A percentile compares a stretch with the other conserved stretches of the same genome.
Evolutionary conservation across 2,888 invertebrate species (phyloP).

Genomic region (Odontomyia ornata): DNA sequence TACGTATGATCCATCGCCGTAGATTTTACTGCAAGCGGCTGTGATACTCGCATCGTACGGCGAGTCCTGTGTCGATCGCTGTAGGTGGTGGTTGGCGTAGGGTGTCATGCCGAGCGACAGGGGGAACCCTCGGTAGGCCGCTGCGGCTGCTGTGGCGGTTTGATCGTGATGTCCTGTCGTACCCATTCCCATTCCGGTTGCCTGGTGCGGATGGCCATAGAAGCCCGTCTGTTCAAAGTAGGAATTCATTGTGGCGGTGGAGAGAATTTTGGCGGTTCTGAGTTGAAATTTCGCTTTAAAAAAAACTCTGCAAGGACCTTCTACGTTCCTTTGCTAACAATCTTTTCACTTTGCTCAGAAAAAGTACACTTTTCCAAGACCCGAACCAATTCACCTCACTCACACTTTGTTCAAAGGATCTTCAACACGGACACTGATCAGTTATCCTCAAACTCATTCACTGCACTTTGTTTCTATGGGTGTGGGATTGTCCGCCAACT

Average conservation of each 20-base stretch:
- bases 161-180: conserved; percentile 78
- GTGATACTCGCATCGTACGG: conserved; percentile 91
- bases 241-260: conserved; percentile 80
- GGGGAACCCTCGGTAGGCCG: conserved; percentile 84
- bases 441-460: conserved; percentile 33
- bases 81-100: conserved; percentile 81
- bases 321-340: not conserved
- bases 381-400: conserved; percentile 44
- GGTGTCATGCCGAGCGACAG: conserved; percentile 86
- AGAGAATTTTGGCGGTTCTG: conserved; percentile 64
- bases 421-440: not conserved
- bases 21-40: conserved; percentile 80
- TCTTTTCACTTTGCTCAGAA: conserved; percentile 1
- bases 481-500: not conserved
- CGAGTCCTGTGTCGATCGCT: conserved; percentile 86
- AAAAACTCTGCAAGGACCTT: conserved; percentile 2
- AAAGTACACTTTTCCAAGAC: conserved; percentile 5
- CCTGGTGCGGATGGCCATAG: conserved; percentile 91
- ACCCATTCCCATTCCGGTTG: conserved; percentile 72
- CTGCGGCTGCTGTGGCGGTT: conserved; percentile 70
- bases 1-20: conserved; percentile 64
- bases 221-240: conserved; percentile 96
- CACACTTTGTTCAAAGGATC: conserved; percentile 32
- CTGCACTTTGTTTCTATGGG: not conserved
- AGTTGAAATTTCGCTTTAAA: not conserved